phyloP scores from a whole-genome alignment of 2,113 vertebrate species.

The Nothoprocta perdicaria region DNA sequence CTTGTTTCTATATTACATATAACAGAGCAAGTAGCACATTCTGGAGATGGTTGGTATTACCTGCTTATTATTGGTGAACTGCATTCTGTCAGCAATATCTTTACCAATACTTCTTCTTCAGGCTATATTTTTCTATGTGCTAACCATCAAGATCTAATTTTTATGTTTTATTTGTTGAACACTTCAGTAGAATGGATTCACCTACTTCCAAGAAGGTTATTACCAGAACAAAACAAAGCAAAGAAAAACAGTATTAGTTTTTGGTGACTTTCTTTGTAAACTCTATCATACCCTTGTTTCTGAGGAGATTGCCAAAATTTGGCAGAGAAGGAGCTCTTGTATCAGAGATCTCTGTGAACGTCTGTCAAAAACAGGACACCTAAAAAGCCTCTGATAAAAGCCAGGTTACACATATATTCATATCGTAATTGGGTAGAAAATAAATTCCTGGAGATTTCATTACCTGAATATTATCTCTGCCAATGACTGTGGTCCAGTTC shows the following conservation, averaged over 20 bases:
- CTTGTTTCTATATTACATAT: not conserved
- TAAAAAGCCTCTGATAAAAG: not conserved
- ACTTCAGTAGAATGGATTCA: not conserved
- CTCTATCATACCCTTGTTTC: not conserved
- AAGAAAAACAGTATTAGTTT: not conserved
- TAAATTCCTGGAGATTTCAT: not conserved
- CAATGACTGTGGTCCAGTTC: too few species aligned
- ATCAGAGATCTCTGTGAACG: not conserved
- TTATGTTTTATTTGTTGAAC: not conserved
- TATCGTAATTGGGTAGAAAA: not conserved
- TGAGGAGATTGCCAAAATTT: not conserved
- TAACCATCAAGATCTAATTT: not conserved
- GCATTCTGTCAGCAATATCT: not conserved
- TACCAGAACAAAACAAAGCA: not conserved
- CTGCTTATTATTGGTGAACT: not conserved
- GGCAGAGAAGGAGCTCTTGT: not conserved
- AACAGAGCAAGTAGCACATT: not conserved
- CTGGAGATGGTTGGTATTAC: not conserved
- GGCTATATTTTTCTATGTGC: not conserved
- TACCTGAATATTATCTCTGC: not conserved
- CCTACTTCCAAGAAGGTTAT: not conserved
- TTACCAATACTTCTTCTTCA: not conserved
- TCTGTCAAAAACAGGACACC: not conserved
- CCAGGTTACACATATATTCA: not conserved
- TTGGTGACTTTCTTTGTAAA: not conserved